Conservation (phyloP, 2,113 vertebrate species). For the Psilopogon haemacephalus region DNA sequence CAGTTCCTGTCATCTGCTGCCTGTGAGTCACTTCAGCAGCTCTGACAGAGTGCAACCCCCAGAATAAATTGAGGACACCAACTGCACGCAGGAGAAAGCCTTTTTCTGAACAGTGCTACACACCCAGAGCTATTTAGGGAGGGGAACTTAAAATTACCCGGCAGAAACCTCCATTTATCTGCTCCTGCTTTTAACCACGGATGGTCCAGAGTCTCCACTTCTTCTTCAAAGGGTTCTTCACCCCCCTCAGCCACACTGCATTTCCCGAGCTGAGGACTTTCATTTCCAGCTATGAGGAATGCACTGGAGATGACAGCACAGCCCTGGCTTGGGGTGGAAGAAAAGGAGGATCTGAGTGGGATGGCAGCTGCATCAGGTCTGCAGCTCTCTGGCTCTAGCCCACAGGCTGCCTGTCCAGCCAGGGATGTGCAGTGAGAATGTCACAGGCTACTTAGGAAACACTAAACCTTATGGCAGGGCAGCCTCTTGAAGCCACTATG, state of each 20-base stretch:
- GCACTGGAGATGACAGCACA: not conserved
- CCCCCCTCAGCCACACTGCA: not conserved
- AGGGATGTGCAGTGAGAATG: conserved; percentile 25
- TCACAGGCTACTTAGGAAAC: too few relatives aligned
- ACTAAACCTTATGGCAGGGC: too few relatives aligned
- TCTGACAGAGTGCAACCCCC: not conserved
- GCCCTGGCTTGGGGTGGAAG: not conserved
- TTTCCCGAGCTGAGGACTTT: not conserved
- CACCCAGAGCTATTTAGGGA: not conserved
- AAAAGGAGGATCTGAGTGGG: not conserved
- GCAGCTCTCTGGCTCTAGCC: not conserved
- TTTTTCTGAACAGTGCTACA: not conserved
- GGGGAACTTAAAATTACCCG: not conserved
- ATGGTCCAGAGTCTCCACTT: not conserved
- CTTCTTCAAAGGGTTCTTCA: not conserved
- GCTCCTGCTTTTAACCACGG: not conserved
- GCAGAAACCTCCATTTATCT: conserved; percentile 15
- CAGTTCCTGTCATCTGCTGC: conserved; percentile 17
- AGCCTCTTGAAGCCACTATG: too few relatives aligned
- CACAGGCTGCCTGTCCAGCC: conserved; percentile 23
- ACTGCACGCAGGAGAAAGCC: not conserved
- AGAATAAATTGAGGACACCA: conserved; percentile 19
- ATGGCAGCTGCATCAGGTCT: not conserved
- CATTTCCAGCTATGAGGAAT: not conserved
- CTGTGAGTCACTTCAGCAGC: not conserved